Percentiles rank a stretch among this genome's conserved stretches.
phyloP scores from a whole-genome alignment of 2,113 vertebrate genomes.

The Passer domesticus region DNA sequence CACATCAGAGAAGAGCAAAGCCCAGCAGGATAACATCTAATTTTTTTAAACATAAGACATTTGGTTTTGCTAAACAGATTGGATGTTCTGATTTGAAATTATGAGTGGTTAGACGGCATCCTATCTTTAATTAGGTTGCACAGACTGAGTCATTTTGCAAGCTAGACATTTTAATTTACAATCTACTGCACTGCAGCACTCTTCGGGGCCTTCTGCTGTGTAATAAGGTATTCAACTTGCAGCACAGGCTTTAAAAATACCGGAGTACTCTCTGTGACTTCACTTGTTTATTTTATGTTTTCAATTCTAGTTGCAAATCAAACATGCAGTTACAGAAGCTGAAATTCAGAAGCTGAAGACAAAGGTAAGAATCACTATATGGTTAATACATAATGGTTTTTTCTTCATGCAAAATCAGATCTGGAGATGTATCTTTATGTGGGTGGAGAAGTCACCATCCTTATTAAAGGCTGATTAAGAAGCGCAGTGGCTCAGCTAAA shows the following conservation, averaged over 20 bases:
- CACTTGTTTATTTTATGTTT: constrained; percentile 70
- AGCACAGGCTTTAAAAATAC: constrained; percentile 62
- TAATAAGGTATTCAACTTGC: constrained; percentile 60
- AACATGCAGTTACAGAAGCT: constrained; percentile 97
- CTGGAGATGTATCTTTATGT: constrained; percentile 17
- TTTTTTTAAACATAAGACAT: constrained; percentile 21
- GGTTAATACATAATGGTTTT: background rate
- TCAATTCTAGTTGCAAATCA: constrained; percentile 94
- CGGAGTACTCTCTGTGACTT: constrained; percentile 43
- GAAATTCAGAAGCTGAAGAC: constrained; percentile 99
- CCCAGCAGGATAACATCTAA: constrained; percentile 31
- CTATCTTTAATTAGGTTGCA: constrained; percentile 72
- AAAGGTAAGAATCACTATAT: constrained; percentile 85
- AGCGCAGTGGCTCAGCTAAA: background rate
- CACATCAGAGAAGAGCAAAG: constrained; percentile 42
- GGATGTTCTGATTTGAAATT: constrained; percentile 66
- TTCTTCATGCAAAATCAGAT: background rate
- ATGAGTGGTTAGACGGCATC: constrained; percentile 57
- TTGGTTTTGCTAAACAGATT: constrained; percentile 64
- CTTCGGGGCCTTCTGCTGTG: constrained; percentile 69
- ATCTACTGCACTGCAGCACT: constrained; percentile 76
- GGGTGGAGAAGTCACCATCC: constrained; percentile 44
- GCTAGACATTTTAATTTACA: constrained; percentile 77
- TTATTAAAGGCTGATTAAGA: constrained; percentile 11
- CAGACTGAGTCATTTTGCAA: constrained; percentile 73